Evolutionary conservation across 92 coral and sea anemone genomes (phyloP).

Genomic region (Zoanthus solanderi): DNA sequence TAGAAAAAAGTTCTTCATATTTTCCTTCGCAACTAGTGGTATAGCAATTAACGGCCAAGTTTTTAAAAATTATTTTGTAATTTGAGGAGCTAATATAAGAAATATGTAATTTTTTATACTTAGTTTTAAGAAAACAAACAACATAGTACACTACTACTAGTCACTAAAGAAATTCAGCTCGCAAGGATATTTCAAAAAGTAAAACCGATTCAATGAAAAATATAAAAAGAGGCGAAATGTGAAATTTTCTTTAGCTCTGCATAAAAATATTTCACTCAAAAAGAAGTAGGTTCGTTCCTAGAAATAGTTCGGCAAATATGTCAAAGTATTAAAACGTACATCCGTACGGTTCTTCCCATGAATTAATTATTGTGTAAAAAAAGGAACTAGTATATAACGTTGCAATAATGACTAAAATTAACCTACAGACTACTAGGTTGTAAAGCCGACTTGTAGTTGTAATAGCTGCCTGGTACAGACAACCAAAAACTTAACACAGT

Average conservation of each 20-base stretch:
- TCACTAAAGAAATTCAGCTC: background rate
- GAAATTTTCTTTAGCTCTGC: background rate
- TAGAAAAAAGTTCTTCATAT: background rate
- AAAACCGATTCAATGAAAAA: background rate
- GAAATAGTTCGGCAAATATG: background rate
- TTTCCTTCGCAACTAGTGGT: background rate
- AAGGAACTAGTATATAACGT: background rate
- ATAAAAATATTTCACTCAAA: background rate
- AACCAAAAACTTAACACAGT: background rate
- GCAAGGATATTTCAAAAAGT: background rate
- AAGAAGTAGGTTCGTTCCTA: background rate
- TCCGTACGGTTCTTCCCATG: background rate
- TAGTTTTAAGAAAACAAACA: background rate
- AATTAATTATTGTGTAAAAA: background rate
- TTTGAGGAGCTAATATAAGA: background rate
- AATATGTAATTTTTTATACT: background rate
- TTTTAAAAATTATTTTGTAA: background rate
- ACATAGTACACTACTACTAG: background rate
- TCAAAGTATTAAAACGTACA: background rate
- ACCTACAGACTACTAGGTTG: background rate
- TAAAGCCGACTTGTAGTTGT: background rate
- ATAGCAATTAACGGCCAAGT: background rate
- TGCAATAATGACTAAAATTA: background rate
- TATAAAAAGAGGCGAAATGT: background rate
- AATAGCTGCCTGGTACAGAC: background rate